Conservation (phyloP, 2,888 invertebrate genomes). For the Rhagonycha lutea region DNA sequence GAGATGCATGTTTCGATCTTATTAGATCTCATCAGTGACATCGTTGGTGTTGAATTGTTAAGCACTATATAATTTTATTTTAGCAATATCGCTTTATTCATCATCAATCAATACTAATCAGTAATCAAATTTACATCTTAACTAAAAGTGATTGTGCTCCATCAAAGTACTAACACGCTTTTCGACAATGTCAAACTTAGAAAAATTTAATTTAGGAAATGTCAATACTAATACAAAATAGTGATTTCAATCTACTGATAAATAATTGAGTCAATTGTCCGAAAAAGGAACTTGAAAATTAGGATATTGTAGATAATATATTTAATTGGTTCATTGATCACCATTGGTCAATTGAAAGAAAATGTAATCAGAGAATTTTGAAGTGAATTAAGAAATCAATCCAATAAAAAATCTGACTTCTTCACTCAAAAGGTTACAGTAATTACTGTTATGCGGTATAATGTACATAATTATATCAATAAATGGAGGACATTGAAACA, state of each 20-base stretch:
- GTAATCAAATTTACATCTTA: too few relatives aligned
- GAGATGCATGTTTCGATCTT: too few relatives aligned
- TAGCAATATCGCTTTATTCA: too few relatives aligned
- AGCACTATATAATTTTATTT: too few relatives aligned
- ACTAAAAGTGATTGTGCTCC: too few relatives aligned
- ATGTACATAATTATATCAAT: neutral
- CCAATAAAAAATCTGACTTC: neutral
- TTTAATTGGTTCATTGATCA: neutral
- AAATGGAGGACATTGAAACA: neutral
- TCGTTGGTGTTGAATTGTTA: too few relatives aligned
- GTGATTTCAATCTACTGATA: neutral
- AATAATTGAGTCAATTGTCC: neutral
- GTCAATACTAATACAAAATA: neutral
- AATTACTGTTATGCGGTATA: neutral
- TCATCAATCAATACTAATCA: too few relatives aligned
- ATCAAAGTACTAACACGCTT: too few relatives aligned
- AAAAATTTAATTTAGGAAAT: too few relatives aligned
- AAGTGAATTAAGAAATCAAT: neutral
- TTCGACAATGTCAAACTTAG: too few relatives aligned
- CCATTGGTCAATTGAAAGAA: neutral
- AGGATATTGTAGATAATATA: neutral
- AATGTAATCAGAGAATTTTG: neutral
- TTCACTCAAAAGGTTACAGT: neutral
- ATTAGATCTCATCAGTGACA: too few relatives aligned
- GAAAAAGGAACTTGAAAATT: neutral